Evolutionary conservation across 2,797 vertebrate genomes (phyloP).

Genomic region (Chiloscyllium punctatum): DNA sequence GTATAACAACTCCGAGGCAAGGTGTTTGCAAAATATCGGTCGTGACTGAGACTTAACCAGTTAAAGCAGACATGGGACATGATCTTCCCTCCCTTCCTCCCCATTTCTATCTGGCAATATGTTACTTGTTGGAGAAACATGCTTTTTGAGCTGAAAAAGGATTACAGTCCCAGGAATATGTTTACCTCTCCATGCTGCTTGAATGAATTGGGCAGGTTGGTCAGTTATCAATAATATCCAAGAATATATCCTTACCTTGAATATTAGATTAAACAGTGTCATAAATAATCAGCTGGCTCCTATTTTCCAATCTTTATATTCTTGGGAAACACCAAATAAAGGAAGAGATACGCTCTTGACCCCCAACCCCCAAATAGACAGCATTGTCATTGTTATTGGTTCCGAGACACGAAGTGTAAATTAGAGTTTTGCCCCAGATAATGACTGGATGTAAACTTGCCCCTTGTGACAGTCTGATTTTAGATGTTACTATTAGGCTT

Average conservation of each 20-base stretch:
- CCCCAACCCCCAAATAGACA: background rate
- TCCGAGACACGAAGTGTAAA: background rate
- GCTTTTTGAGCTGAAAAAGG: background rate
- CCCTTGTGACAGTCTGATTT: background rate
- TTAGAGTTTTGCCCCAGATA: background rate
- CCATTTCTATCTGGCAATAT: background rate
- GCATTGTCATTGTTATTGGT: background rate
- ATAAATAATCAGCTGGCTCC: background rate
- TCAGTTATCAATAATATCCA: background rate
- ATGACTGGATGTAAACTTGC: background rate
- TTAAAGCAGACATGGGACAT: background rate
- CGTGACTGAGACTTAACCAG: background rate
- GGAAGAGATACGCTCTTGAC: background rate
- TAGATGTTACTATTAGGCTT: background rate
- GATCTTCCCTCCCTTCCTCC: too few relatives aligned
- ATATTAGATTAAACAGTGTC: background rate
- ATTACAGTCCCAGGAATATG: background rate
- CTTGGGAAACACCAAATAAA: background rate
- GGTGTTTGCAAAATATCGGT: background rate
- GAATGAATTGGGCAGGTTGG: background rate
- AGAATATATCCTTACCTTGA: background rate
- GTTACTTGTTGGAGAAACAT: background rate
- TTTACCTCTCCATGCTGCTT: background rate
- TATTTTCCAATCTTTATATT: background rate
- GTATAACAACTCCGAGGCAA: background rate